phyloP scores from a whole-genome alignment of 2,888 invertebrate species.

The Liopterus haemorrhoidalis region DNA sequence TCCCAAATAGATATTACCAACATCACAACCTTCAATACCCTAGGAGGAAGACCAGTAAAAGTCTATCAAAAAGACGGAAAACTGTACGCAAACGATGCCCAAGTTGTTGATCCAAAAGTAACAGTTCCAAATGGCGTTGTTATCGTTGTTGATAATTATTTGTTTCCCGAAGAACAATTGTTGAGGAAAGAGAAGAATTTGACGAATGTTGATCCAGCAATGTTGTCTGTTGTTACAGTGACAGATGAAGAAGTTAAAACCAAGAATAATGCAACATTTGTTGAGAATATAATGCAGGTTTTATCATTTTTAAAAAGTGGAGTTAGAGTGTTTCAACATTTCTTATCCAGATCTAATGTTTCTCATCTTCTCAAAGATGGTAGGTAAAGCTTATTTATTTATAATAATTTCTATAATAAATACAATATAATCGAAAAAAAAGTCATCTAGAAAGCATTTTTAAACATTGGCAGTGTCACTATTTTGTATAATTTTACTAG shows the following conservation, averaged over 20 bases:
- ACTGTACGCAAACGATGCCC: conserved; percentile 45
- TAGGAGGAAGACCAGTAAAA: conserved; percentile 45
- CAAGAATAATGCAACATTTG: conserved; percentile 41
- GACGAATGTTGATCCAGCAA: conserved; percentile 28
- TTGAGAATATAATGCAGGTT: conserved; percentile 50
- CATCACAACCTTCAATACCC: conserved; percentile 47
- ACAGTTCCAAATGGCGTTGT: conserved; percentile 46
- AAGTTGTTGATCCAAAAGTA: conserved; percentile 43
- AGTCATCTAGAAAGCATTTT: background rate
- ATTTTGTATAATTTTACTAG: conserved; percentile 15
- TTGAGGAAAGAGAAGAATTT: conserved; percentile 30
- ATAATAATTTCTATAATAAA: conserved; percentile 9
- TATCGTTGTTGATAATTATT: conserved; percentile 46
- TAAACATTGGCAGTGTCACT: conserved; percentile 8
- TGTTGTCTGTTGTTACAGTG: conserved; percentile 33
- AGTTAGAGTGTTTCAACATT: conserved; percentile 59
- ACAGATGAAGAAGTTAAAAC: conserved; percentile 37
- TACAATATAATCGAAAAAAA: background rate
- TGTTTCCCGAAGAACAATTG: conserved; percentile 43
- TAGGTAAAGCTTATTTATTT: conserved; percentile 34
- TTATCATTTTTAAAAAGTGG: conserved; percentile 57
- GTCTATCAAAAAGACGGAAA: conserved; percentile 40
- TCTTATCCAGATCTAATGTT: conserved; percentile 56
- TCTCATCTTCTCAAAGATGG: conserved; percentile 52
- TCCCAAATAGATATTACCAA: conserved; percentile 50